These are phyloP conservation scores for Dicrostonyx torquatus DNA, from an alignment of 2,797 vertebrate species.

Conservation along the genomic window DNA sequence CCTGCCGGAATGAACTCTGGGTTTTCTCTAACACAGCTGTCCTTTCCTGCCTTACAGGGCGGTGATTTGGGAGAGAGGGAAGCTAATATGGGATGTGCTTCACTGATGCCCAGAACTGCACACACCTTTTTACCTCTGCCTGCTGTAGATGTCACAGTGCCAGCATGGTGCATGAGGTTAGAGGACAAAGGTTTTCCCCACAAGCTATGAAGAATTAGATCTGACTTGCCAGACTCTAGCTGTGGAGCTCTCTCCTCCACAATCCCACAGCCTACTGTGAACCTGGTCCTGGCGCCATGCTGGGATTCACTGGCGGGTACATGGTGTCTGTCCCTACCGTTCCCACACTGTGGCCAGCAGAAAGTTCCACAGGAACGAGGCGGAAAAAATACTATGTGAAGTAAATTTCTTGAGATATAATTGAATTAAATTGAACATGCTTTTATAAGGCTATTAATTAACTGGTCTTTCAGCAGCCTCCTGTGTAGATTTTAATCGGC, in stretches of 20 bases:
- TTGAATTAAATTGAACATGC: conserved; percentile 13
- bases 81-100: background rate
- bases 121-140: background rate
- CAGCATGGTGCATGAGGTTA: background rate
- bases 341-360: background rate
- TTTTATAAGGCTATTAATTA: conserved; percentile 49
- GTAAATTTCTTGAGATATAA: conserved; percentile 16
- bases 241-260: background rate
- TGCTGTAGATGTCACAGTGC: background rate
- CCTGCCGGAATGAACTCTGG: background rate
- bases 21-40: background rate
- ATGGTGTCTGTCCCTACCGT: background rate
- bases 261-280: background rate
- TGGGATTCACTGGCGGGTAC: background rate
- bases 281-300: fast-evolving
- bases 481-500: conserved; percentile 25
- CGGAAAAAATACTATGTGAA: background rate
- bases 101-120: background rate
- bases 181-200: background rate
- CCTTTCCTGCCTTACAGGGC: background rate
- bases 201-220: background rate
- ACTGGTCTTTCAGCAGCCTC: background rate
- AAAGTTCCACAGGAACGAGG: background rate
- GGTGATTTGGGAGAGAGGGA: background rate
- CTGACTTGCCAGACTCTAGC: background rate